Percentiles rank a stretch among this genome's conserved stretches.
phyloP scores from a whole-genome alignment of 1,140 invertebrate genomes.

The Pemphigus obesinymphae region DNA sequence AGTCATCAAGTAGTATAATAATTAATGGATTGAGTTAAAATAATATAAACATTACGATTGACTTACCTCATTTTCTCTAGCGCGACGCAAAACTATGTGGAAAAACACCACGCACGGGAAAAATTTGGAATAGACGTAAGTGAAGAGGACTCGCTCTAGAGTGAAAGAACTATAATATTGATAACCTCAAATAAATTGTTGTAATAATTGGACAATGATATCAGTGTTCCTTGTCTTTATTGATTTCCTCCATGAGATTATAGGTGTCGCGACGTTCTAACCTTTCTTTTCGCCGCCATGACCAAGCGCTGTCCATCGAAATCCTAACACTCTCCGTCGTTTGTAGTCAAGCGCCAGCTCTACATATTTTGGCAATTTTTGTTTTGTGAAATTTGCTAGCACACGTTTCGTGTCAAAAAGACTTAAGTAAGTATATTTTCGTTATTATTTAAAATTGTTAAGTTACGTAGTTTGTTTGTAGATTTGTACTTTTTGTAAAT shows the following conservation, averaged over 20 bases:
- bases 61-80: slow-evolving; percentile 30
- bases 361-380: background rate
- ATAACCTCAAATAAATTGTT: slow-evolving; percentile 19
- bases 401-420: slow-evolving; percentile 35
- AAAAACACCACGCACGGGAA: background rate
- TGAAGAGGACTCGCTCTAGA: background rate
- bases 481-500: too few species aligned
- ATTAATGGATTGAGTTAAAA: too few species aligned
- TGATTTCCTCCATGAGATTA: slow-evolving; percentile 1
- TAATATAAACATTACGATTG: background rate
- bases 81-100: background rate
- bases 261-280: background rate
- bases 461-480: background rate
- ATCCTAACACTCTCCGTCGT: background rate
- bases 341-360: background rate
- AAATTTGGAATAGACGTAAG: background rate
- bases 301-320: background rate
- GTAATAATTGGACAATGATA: background rate
- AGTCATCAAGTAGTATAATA: too few species aligned
- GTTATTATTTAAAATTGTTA: too few species aligned
- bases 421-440: slow-evolving; percentile 34
- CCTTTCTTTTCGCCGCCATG: background rate
- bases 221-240: too few species aligned
- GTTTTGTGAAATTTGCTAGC: background rate
- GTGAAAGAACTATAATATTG: background rate